Percentiles rank a stretch among this genome's conserved stretches.
phyloP scores from a whole-genome alignment of 1,140 invertebrate species.

The Apis florea region DNA sequence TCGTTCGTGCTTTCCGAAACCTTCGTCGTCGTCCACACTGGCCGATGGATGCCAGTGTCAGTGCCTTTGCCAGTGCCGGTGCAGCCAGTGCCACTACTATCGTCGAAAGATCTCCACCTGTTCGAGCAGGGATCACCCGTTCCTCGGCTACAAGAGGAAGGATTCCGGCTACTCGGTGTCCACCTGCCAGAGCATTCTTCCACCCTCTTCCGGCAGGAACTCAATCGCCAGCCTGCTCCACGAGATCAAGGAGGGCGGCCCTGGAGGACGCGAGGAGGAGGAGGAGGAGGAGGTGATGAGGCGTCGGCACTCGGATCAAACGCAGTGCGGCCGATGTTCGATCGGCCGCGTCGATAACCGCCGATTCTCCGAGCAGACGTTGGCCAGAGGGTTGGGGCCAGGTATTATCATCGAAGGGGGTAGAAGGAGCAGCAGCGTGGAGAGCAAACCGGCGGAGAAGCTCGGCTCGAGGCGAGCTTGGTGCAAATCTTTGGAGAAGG shows the following conservation, averaged over 20 bases:
- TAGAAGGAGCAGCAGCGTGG: conserved; percentile 7
- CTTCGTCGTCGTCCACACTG: not conserved
- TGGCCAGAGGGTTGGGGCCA: conserved; percentile 2
- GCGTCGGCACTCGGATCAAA: conserved; percentile 67
- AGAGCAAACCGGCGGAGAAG: conserved; percentile 24
- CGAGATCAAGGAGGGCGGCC: conserved; percentile 40
- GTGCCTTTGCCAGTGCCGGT: conserved; percentile 55
- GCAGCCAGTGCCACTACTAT: conserved; percentile 50
- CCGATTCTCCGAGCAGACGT: conserved; percentile 63
- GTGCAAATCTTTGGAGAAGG: not conserved
- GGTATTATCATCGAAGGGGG: not conserved
- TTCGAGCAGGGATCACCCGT: conserved; percentile 54
- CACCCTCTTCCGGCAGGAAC: conserved; percentile 62
- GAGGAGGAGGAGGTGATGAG: conserved; percentile 19
- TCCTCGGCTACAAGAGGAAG: conserved; percentile 56
- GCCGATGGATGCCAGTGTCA: conserved; percentile 25
- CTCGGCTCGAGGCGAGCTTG: conserved; percentile 3
- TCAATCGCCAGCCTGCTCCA: conserved; percentile 57
- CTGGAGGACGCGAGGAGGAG: not conserved
- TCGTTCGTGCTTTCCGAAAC: conserved; percentile 32
- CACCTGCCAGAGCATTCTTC: conserved; percentile 68
- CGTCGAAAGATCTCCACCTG: conserved; percentile 55
- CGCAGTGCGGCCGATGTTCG: conserved; percentile 30
- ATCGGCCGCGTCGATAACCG: conserved; percentile 55
- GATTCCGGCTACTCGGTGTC: conserved; percentile 69